Conservation (phyloP, 2,888 invertebrate genomes). For the Pachycephus smyrnensis region DNA sequence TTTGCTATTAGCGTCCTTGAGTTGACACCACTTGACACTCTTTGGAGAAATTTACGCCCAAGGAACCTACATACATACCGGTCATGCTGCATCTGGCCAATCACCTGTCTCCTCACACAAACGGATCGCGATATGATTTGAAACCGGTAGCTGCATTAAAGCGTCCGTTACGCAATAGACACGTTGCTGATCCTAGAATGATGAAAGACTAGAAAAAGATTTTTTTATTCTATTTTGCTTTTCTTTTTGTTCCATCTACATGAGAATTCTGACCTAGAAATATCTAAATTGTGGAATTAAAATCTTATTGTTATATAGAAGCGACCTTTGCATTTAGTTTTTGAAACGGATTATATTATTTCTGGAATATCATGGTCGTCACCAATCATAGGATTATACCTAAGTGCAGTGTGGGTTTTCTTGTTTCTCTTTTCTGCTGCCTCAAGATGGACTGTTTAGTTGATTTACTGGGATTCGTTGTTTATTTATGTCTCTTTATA, state of each 20-base stretch:
- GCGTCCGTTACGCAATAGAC: not conserved
- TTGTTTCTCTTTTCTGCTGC: not conserved
- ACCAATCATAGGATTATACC: not conserved
- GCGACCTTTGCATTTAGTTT: not conserved
- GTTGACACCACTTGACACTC: not conserved
- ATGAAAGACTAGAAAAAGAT: too few relatives aligned
- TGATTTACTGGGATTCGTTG: not conserved
- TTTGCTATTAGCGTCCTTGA: not conserved
- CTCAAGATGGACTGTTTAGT: not conserved
- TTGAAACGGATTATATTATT: not conserved
- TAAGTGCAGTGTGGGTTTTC: not conserved
- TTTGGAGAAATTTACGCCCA: not conserved
- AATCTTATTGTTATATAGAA: not conserved
- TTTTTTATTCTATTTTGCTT: not conserved
- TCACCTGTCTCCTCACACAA: not conserved
- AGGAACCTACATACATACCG: not conserved
- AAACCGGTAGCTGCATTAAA: not conserved
- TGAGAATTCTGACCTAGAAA: not conserved
- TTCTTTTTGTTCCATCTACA: not conserved
- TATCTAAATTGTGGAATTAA: not conserved
- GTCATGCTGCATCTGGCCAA: not conserved
- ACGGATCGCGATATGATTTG: not conserved
- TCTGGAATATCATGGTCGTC: not conserved
- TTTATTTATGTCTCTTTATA: not conserved
- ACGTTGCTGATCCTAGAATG: not conserved